Percentiles rank a stretch among this genome's conserved stretches.
Evolutionary conservation across 2,797 vertebrate species (phyloP).

Genomic region (Luscinia luscinia): DNA sequence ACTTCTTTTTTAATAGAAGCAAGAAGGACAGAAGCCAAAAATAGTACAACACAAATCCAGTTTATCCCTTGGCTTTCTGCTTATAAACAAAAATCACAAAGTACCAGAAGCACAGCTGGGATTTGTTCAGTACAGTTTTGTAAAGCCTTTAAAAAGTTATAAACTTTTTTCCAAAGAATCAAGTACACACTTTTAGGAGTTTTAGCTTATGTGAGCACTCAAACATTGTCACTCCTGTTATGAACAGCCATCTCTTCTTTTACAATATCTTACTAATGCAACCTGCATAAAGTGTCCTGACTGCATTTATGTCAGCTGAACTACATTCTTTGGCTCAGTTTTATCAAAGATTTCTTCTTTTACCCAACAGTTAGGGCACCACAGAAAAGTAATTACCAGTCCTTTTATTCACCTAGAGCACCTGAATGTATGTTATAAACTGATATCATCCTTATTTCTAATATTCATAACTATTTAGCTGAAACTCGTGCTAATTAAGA

Average conservation of each 20-base stretch:
- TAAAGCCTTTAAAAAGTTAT: not conserved
- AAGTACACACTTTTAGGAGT: not conserved
- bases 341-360: not conserved
- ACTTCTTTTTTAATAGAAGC: not conserved
- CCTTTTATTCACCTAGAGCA: not conserved
- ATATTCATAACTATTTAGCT: not conserved
- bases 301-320: not conserved
- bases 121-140: not conserved
- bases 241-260: not conserved
- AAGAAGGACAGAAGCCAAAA: not conserved
- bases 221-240: not conserved
- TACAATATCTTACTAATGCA: not conserved
- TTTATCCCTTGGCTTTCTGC: not conserved
- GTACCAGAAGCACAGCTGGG: not conserved
- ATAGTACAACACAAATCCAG: not conserved
- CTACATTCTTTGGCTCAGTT: not conserved
- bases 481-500: not conserved
- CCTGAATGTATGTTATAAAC: not conserved
- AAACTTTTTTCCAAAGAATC: not conserved
- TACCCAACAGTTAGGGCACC: not conserved
- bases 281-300: not conserved
- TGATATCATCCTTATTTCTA: not conserved
- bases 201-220: not conserved
- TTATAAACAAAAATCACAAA: not conserved
- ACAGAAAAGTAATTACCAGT: not conserved